Conservation (phyloP, 1,140 invertebrate species). For the Solen grandis region DNA sequence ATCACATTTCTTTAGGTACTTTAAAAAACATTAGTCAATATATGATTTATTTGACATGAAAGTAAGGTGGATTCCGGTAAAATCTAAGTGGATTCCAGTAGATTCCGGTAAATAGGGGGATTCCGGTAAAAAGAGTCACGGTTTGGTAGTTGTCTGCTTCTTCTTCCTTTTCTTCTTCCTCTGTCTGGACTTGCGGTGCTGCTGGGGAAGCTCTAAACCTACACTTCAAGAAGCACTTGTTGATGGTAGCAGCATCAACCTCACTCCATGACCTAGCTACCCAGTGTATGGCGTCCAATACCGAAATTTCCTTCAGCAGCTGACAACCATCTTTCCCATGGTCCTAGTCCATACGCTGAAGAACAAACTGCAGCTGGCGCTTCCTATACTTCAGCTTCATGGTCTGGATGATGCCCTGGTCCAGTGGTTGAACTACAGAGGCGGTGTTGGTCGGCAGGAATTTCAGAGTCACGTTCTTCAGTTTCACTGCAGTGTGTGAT, state of each 20-base stretch:
- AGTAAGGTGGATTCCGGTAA: too few species aligned
- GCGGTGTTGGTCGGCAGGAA: constrained; percentile 76
- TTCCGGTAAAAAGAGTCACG: too few species aligned
- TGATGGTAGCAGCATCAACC: neutral
- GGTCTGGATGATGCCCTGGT: constrained; percentile 48
- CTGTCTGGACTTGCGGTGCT: too few species aligned
- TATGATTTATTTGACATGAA: too few species aligned
- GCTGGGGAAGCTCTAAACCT: neutral
- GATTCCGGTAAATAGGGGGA: too few species aligned
- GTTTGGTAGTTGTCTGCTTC: too few species aligned
- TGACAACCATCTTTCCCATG: too few species aligned
- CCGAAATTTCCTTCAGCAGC: neutral
- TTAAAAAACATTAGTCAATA: too few species aligned
- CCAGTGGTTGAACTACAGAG: constrained; percentile 31
- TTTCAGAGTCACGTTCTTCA: constrained; percentile 75
- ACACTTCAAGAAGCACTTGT: neutral
- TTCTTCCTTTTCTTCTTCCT: too few species aligned
- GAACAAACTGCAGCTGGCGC: neutral
- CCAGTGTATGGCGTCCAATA: neutral
- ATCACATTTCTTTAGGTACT: too few species aligned
- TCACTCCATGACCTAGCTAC: neutral
- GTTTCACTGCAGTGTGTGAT: constrained; percentile 51
- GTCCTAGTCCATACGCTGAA: neutral
- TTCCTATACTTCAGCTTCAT: constrained; percentile 44
- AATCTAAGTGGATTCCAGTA: too few species aligned